Evolutionary conservation across 2,113 vertebrate genomes (phyloP).

Genomic region (Xenopus borealis): DNA sequence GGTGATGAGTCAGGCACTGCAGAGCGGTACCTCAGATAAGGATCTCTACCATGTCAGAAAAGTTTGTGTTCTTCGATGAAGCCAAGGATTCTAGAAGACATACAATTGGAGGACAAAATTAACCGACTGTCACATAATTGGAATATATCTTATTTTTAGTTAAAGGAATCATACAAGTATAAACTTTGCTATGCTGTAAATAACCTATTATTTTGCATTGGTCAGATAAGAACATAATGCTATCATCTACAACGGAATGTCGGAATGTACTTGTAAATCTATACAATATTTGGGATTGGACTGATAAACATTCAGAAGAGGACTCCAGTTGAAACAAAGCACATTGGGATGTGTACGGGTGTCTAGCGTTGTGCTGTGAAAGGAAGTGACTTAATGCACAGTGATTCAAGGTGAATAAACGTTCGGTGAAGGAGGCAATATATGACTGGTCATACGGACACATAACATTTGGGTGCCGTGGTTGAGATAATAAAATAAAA

Average conservation of each 20-base stretch:
- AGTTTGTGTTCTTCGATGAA: conserved; percentile 54
- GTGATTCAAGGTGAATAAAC: conserved; percentile 23
- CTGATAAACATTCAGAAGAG: conserved; percentile 24
- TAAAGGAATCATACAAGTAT: no score
- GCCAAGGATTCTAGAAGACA: conserved; percentile 56
- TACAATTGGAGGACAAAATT: conserved; percentile 24
- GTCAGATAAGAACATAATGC: no score
- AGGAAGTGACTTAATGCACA: conserved; percentile 1
- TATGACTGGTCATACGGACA: no score
- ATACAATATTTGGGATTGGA: neutral
- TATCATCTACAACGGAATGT: no score
- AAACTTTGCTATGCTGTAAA: no score
- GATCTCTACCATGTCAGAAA: conserved; percentile 74
- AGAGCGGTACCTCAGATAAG: conserved; percentile 61
- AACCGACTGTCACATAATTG: neutral
- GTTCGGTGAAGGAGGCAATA: no score
- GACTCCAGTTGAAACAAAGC: conserved; percentile 1
- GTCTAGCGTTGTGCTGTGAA: conserved; percentile 7
- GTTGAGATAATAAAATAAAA: no score
- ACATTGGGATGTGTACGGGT: conserved; percentile 11
- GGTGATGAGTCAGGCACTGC: neutral
- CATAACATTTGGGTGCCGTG: no score
- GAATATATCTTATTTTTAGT: no score
- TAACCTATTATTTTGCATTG: no score
- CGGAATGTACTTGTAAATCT: no score